Base-by-base conservation (phyloP, 2,797 vertebrate genomes). In the Euphonia xanthogaster region DNA sequence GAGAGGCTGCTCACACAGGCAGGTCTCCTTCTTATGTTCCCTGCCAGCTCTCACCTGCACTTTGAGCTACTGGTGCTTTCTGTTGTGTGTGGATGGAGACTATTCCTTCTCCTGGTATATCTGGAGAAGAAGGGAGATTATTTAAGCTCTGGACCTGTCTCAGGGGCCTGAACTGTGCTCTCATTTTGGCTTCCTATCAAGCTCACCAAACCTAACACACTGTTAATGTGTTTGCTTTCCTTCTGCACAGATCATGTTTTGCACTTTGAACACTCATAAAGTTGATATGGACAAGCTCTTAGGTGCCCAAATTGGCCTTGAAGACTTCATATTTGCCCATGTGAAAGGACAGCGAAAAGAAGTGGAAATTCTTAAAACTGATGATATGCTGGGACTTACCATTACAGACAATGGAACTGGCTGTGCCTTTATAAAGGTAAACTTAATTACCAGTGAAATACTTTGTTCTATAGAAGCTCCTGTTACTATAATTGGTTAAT, bases 251-350 rank as follows among this genome's bases (percentile, higher is more conserved):
- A 99, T 99, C 95, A 97, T 99, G 94, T 99, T 99, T 97, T 99
- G 99, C 94, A 99, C 99, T 70, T 98, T 99, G 97, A 99, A 99
- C 97, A 99, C 99, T 54, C 99, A 99, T 96, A 99, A 98, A 97
- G 98, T 99, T 42, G 99, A 99, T 97, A 99, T 99, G 99, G 99
- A 98, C 57, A 99, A 98, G 95, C 98, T 99, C 72, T 97, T 99
- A 53, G 99, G 99, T 75, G 98, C 98, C 4, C 99, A 99, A 94
- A 98, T 99, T 35, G 99, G 99, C 61, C 98, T 99, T 10, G 99
- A 99, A 96, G 99, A 99, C 95, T 99, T 99, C 79, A 99, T 99
- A 97, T 99, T 99, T 94, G 99, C 99, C 88, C 99, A 99, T 28
- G 75, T 99, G 70, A 99, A 98, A 98, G 99, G 99, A 71, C 94